Percentiles rank a stretch among this genome's conserved stretches.
phyloP scores from a whole-genome alignment of 2,113 vertebrate genomes.

The Oryzias melastigma region DNA sequence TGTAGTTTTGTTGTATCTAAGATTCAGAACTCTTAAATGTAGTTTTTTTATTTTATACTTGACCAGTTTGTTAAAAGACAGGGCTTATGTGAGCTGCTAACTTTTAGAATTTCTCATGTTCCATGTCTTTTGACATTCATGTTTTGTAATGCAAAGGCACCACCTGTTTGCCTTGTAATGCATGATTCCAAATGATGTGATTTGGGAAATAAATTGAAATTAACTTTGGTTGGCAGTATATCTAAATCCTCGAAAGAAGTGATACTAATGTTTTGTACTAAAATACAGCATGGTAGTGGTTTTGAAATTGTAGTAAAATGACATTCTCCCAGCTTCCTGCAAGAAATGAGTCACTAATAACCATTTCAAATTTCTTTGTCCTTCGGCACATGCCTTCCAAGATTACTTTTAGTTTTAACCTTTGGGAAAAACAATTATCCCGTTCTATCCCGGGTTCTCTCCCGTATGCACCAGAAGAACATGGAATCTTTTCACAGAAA shows the following conservation, averaged over 20 bases:
- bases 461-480: too few relatives aligned
- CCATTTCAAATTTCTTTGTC: too few relatives aligned
- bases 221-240: background rate
- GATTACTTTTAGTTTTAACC: too few relatives aligned
- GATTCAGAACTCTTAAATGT: slow-evolving; percentile 53
- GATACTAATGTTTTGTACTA: too few relatives aligned
- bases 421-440: too few relatives aligned
- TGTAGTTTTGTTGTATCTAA: slow-evolving; percentile 48
- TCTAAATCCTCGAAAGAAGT: background rate
- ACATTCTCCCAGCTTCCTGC: too few relatives aligned
- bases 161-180: slow-evolving; percentile 51
- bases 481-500: too few relatives aligned
- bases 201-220: slow-evolving; percentile 64
- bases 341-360: too few relatives aligned
- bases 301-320: too few relatives aligned
- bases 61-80: slow-evolving; percentile 46
- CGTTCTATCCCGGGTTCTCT: too few relatives aligned
- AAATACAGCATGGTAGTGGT: too few relatives aligned
- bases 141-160: slow-evolving; percentile 49
- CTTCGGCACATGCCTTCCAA: too few relatives aligned
- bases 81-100: slow-evolving; percentile 18
- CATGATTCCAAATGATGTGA: slow-evolving; percentile 50
- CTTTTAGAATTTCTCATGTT: slow-evolving; percentile 44
- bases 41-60: slow-evolving; percentile 57
- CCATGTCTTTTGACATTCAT: slow-evolving; percentile 49